A percentile compares a stretch with the other conserved stretches of the same genome.
Evolutionary conservation across 1,140 invertebrate genomes (phyloP).

Genomic region (Lasioglossum baleicum): DNA sequence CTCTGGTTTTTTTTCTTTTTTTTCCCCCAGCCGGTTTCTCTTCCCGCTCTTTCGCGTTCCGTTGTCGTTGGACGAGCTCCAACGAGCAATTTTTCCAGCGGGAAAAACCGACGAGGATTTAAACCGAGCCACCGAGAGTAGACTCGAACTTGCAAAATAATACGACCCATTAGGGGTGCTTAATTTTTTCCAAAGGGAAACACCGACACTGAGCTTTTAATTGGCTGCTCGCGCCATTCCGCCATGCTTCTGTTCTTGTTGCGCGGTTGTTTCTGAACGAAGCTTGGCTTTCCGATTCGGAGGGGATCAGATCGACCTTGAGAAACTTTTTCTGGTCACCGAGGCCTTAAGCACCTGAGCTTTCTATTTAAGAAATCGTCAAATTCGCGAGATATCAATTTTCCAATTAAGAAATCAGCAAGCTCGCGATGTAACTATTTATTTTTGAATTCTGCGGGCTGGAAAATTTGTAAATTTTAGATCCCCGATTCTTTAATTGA

Average conservation of each 20-base stretch:
- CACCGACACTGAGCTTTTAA: background rate
- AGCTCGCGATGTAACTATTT: too few species aligned
- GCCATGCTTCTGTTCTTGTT: background rate
- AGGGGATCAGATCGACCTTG: too few species aligned
- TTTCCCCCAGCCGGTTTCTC: background rate
- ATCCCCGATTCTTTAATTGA: too few species aligned
- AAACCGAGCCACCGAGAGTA: background rate
- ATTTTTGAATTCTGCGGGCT: too few species aligned
- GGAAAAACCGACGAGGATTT: slow-evolving; percentile 3
- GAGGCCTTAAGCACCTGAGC: too few species aligned
- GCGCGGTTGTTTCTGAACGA: background rate
- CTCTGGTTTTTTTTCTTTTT: background rate
- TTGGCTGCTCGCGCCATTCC: too few species aligned
- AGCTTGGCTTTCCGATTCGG: background rate
- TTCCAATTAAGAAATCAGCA: too few species aligned
- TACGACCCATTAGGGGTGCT: background rate
- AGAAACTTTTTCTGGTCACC: background rate
- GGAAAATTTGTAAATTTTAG: too few species aligned
- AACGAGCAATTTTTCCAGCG: slow-evolving; percentile 20
- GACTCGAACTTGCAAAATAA: background rate
- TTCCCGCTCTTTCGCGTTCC: background rate
- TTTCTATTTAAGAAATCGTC: too few species aligned
- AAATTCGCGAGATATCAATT: too few species aligned
- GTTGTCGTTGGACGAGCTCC: slow-evolving; percentile 11
- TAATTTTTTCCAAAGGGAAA: background rate